phyloP scores from a whole-genome alignment of 23 tunicate species.

The Ascidia mentula region DNA sequence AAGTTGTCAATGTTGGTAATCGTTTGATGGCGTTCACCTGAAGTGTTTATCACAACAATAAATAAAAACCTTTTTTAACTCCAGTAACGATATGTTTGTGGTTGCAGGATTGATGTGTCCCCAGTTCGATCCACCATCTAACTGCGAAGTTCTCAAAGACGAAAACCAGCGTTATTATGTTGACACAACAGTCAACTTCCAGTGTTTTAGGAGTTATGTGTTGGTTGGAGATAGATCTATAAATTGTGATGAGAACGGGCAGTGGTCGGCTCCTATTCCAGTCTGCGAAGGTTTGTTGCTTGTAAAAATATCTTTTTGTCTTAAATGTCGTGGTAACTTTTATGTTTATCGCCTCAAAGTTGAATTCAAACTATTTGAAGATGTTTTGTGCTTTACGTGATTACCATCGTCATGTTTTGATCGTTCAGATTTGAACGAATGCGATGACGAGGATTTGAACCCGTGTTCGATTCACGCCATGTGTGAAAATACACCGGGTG shows the following conservation, averaged over 20 bases:
- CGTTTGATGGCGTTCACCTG: no score
- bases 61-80: no score
- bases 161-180: neutral
- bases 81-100: no score
- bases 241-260: constrained; percentile 28
- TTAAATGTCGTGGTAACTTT: neutral
- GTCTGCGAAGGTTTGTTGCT: constrained; percentile 33
- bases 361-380: neutral
- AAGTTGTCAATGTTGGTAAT: no score
- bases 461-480: constrained; percentile 22
- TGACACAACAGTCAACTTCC: neutral
- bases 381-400: neutral
- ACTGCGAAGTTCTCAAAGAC: neutral
- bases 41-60: no score
- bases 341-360: neutral
- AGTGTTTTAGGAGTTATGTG: constrained; percentile 31
- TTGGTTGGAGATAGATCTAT: constrained; percentile 16
- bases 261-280: constrained; percentile 44
- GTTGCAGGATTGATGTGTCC: neutral
- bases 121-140: neutral
- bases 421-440: constrained; percentile 28
- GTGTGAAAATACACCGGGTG: constrained; percentile 29
- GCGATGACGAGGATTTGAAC: constrained; percentile 7
- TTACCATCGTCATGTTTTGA: no score
- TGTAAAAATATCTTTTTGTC: neutral